phyloP scores from a whole-genome alignment of 2,888 invertebrate genomes.

The Aspidiotus rigidus region DNA sequence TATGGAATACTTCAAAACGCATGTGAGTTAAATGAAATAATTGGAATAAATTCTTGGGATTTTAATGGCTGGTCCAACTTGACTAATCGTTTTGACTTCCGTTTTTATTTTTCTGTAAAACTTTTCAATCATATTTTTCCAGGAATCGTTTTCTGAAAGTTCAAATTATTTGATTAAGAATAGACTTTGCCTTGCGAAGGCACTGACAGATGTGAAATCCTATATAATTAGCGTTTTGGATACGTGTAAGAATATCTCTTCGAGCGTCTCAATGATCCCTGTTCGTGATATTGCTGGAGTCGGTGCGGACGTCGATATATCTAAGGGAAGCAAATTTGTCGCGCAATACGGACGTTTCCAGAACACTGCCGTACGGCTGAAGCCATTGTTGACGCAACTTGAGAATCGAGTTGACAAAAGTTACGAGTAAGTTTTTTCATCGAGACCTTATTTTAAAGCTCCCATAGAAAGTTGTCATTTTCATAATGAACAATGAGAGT shows the following conservation, averaged over 20 bases:
- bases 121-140: conserved; percentile 39
- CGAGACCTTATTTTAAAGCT: neutral
- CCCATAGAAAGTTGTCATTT: conserved; percentile 19
- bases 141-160: conserved; percentile 79
- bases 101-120: conserved; percentile 19
- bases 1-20: conserved; percentile 68
- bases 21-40: conserved; percentile 51
- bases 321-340: conserved; percentile 49
- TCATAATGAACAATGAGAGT: neutral
- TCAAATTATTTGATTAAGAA: conserved; percentile 72
- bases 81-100: conserved; percentile 32
- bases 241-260: conserved; percentile 49
- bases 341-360: conserved; percentile 92
- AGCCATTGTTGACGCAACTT: conserved; percentile 68
- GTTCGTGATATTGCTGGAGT: conserved; percentile 38
- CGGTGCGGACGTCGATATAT: conserved; percentile 35
- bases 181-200: conserved; percentile 70
- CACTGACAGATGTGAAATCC: conserved; percentile 66
- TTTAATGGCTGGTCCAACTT: neutral
- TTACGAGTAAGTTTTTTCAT: conserved; percentile 54
- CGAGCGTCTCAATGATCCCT: conserved; percentile 42
- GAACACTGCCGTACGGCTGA: conserved; percentile 77
- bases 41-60: too few relatives aligned
- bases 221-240: conserved; percentile 52
- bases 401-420: conserved; percentile 65